Evolutionary conservation across 2,797 vertebrate species (phyloP).

Genomic region (Enteromius viviparus): DNA sequence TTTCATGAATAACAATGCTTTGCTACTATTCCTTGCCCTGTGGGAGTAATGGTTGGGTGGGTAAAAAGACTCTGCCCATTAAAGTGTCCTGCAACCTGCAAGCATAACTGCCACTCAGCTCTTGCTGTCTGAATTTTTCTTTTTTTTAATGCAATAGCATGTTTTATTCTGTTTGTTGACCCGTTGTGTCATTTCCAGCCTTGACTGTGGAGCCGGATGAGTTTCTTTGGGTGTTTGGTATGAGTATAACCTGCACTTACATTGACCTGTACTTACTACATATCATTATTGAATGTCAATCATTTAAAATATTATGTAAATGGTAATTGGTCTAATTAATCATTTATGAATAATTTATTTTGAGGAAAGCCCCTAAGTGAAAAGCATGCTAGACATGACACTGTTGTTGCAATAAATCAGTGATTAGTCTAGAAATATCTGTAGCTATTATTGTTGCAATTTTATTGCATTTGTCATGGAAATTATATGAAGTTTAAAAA

Average conservation of each 20-base stretch:
- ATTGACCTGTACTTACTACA: not conserved
- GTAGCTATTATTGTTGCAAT: not conserved
- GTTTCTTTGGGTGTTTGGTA: slow-evolving; percentile 53
- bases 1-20: slow-evolving; percentile 80
- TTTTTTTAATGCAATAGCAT: not conserved
- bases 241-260: not conserved
- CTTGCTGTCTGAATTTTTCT: not conserved
- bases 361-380: not conserved
- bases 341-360: not conserved
- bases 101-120: slow-evolving; percentile 21
- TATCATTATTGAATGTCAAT: not conserved
- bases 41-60: slow-evolving; percentile 38
- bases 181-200: slow-evolving; percentile 55
- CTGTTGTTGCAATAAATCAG: not conserved
- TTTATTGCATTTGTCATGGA: not conserved
- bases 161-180: slow-evolving; percentile 39
- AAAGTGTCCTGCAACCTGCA: slow-evolving; percentile 33
- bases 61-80: slow-evolving; percentile 48
- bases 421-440: not conserved
- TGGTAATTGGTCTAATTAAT: slow-evolving; percentile 1
- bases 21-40: slow-evolving; percentile 3
- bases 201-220: slow-evolving; percentile 32
- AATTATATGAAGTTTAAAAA: not conserved
- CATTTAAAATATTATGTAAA: not conserved
- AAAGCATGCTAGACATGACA: not conserved